Base-by-base conservation (phyloP, 2,888 invertebrate genomes). In the Caenorhabditis uteleia region DNA sequence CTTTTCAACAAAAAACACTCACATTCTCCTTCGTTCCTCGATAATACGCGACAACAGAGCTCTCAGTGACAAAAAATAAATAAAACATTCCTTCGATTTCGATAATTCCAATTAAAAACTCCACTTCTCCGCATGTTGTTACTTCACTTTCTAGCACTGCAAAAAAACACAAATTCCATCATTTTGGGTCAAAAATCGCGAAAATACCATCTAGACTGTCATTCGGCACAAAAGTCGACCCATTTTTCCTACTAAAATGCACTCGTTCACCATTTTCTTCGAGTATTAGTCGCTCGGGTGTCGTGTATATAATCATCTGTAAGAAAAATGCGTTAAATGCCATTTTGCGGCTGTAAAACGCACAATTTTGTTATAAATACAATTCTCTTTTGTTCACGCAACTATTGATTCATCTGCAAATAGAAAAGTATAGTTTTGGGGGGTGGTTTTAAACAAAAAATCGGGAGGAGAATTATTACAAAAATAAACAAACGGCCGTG, bases 41-140 rank as follows among this genome's bases (percentile, higher is more conserved):
- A 55, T 65, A 50, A 27, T 66, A 23, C 14, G 69, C 70, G 10
- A 67, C 65, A n/a, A 47, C 55, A 1, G 71, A 62, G 23, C 68
- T 67, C 14, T 71, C 70, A 12, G 60, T 53, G 1, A 77, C 68
- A 27, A 78, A 60, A 16, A 77, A 68, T 14, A 77, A 31, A 48
- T 60, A 77, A 12, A 34, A n/a, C 23, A 57, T 36, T 4, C 58
- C 62, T 21, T 77, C 77, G 25, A 70, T 62, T 3, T 29, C 14
- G 2, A 77, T 39, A 18, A 51, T 55, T 8, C 77, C 77, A 23
- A 77, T 38, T 16, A 78, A 45, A 39, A 66, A 62, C 21, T 65
- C 58, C n/a, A 77, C 67, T 43, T 74, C 68, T 39, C 73, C 73
- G 20, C 55, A 55, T 10, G 31, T 14, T 3, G 29, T 23, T 16